These are phyloP conservation scores for Orussus abietinus DNA, from an alignment of 1,140 invertebrate genomes.

Conservation along the genomic window DNA sequence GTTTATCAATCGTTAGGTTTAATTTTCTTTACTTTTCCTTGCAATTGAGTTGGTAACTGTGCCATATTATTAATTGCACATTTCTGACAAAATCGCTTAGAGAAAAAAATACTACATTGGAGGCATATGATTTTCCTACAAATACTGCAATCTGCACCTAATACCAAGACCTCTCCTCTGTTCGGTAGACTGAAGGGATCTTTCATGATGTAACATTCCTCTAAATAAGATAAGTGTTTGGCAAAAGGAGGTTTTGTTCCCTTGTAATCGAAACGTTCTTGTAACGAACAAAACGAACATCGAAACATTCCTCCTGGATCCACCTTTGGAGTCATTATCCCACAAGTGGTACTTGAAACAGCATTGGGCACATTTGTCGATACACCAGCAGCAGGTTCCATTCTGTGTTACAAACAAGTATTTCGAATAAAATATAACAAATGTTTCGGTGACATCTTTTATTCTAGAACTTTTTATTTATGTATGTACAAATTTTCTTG, in stretches of 20 bases:
- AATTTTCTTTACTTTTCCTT: constrained; percentile 47
- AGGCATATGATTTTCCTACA: constrained; percentile 71
- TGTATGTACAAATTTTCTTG: too few species aligned
- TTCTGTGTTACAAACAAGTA: too few species aligned
- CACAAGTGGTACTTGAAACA: too few species aligned
- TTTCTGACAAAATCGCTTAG: constrained; percentile 65
- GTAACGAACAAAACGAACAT: constrained; percentile 62
- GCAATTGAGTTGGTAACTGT: constrained; percentile 63
- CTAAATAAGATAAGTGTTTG: constrained; percentile 58
- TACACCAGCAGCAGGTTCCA: constrained; percentile 21
- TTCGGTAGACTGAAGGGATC: constrained; percentile 74
- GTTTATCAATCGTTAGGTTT: constrained; percentile 10
- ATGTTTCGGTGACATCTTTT: too few species aligned
- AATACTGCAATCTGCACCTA: constrained; percentile 69
- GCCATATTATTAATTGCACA: constrained; percentile 62
- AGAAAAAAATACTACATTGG: constrained; percentile 79
- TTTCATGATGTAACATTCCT: constrained; percentile 75
- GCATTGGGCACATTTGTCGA: constrained; percentile 12
- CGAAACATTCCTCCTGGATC: constrained; percentile 52
- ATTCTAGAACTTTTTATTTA: too few species aligned
- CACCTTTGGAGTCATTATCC: too few species aligned
- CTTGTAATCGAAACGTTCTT: constrained; percentile 70
- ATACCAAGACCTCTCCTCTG: constrained; percentile 65
- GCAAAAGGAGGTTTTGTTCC: constrained; percentile 68
- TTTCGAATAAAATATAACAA: too few species aligned